Percentiles rank a stretch among this genome's conserved stretches.
Conservation (phyloP, 2,113 vertebrate species). For the Edolisoma coerulescens region DNA sequence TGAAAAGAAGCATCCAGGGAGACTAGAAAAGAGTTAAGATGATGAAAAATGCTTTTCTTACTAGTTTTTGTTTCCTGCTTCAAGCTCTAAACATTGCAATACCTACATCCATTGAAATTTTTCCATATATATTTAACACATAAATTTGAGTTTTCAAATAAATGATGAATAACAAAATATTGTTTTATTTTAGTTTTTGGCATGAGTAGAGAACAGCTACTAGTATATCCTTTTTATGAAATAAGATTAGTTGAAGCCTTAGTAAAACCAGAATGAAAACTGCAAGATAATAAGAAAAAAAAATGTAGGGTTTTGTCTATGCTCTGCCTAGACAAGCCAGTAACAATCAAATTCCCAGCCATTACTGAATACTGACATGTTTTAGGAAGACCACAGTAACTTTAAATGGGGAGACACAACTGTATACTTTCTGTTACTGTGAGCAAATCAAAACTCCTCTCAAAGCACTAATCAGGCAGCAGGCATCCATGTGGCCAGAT, state of each 20-base stretch:
- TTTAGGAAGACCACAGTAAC: background rate
- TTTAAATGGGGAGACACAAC: background rate
- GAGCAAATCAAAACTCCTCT: background rate
- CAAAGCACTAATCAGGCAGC: background rate
- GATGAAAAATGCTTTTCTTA: background rate
- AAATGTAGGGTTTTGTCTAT: background rate
- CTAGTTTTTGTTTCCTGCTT: background rate
- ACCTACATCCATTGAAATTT: background rate
- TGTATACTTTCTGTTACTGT: background rate
- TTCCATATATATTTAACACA: background rate
- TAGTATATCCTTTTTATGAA: background rate
- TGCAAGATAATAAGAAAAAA: background rate
- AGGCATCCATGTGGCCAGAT: slow-evolving; percentile 27
- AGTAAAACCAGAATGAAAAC: background rate
- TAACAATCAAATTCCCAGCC: background rate
- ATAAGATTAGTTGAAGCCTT: background rate
- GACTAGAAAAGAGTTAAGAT: background rate
- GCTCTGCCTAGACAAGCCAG: background rate
- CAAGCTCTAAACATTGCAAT: background rate
- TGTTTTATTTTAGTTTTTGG: background rate
- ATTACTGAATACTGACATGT: background rate
- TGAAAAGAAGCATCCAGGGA: background rate
- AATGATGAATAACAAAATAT: background rate
- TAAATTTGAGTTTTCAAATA: background rate
- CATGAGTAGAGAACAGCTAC: background rate